Percentiles rank a stretch among this genome's conserved stretches.
These are phyloP conservation scores for Pteronura brasiliensis DNA, from an alignment of 2,113 vertebrate species.

Conservation along the genomic window DNA sequence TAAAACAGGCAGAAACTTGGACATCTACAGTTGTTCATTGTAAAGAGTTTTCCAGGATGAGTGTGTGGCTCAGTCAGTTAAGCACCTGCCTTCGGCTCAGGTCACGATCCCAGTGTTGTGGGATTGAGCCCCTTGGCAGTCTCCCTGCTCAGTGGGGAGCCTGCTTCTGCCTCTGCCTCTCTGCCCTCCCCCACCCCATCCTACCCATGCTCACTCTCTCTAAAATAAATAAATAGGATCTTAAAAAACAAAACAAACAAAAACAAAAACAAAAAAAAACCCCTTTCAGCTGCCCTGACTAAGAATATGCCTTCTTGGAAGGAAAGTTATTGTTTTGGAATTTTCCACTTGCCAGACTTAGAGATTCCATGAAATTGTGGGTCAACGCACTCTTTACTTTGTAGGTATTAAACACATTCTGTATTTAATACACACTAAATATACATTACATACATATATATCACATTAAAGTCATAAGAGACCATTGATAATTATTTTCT, in stretches of 20 bases:
- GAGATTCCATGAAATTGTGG: neutral
- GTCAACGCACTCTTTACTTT: neutral
- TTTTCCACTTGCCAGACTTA: constrained; percentile 10
- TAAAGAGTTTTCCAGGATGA: neutral
- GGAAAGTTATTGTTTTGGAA: neutral
- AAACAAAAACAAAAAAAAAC: no score
- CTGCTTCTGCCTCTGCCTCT: neutral
- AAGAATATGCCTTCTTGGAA: neutral
- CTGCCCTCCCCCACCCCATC: neutral
- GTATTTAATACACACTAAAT: neutral
- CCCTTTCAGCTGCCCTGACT: neutral
- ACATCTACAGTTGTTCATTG: neutral
- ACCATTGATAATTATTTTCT: neutral
- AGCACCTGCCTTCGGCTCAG: neutral
- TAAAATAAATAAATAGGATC: neutral
- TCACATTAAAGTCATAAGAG: neutral
- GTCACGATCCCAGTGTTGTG: neutral
- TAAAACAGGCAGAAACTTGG: constrained; percentile 45
- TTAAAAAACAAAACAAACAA: neutral
- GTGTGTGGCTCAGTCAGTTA: neutral
- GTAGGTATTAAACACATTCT: neutral
- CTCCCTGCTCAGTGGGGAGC: neutral
- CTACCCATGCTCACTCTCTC: neutral
- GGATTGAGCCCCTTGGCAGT: neutral
- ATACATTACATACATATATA: neutral